These are phyloP conservation scores for Crotalus helleri DNA, from an alignment of 2,113 vertebrate genomes.

Conservation along the genomic window DNA sequence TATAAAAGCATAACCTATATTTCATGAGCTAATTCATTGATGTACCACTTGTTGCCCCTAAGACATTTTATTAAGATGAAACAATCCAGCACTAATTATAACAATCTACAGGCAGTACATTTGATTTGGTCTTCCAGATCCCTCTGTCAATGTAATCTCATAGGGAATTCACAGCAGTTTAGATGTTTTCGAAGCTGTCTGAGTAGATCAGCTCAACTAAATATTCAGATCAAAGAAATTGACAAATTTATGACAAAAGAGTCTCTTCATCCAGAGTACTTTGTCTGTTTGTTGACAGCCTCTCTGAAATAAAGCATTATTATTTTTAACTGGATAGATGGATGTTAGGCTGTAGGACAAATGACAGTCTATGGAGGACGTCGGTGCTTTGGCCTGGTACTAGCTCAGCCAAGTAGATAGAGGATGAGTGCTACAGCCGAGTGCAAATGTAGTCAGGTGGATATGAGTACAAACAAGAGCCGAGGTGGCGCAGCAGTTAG, in stretches of 20 bases:
- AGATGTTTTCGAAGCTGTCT: neutral
- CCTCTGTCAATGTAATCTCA: conserved; percentile 2
- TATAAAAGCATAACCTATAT: neutral
- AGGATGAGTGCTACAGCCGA: neutral
- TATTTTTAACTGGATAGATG: neutral
- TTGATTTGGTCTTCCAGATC: conserved; percentile 1
- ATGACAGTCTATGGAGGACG: neutral
- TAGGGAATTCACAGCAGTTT: neutral
- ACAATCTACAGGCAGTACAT: neutral
- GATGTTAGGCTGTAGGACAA: neutral
- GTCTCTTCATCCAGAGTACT: no score
- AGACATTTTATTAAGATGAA: conserved; percentile 17
- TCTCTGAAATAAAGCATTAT: neutral
- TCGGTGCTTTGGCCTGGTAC: neutral
- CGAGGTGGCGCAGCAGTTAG: no score
- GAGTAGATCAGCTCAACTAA: conserved; percentile 1
- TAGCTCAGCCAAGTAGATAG: neutral
- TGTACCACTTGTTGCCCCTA: neutral
- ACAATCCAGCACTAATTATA: neutral
- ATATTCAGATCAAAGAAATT: neutral
- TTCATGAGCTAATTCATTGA: neutral
- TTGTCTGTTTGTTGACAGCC: no score
- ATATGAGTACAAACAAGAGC: neutral
- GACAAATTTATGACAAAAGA: neutral
- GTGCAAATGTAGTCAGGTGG: neutral